Evolutionary conservation across 2,797 vertebrate species (phyloP).

Genomic region (Gambelia wislizenii): DNA sequence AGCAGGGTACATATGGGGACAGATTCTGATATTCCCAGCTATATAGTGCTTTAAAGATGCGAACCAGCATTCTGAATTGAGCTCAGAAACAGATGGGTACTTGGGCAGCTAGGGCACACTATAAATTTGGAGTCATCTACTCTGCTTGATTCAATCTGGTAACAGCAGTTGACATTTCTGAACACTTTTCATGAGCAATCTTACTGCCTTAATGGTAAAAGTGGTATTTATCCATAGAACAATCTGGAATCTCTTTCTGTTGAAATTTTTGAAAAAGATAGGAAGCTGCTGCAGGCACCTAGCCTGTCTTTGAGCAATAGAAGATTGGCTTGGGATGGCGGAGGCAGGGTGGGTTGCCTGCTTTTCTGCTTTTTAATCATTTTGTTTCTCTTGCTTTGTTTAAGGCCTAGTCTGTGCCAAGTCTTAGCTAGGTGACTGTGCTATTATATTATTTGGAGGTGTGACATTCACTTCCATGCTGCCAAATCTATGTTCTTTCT

Average conservation of each 20-base stretch:
- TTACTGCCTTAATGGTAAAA: not conserved
- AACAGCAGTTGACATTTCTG: not conserved
- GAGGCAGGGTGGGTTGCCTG: not conserved
- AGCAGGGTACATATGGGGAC: not conserved
- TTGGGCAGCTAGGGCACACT: too few species aligned
- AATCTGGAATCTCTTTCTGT: not conserved
- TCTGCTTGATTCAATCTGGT: not conserved
- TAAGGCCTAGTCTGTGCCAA: not conserved
- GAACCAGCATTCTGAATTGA: not conserved
- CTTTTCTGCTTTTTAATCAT: not conserved
- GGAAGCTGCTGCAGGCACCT: not conserved
- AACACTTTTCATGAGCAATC: too few species aligned
- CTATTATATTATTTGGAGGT: slow-evolving; percentile 28
- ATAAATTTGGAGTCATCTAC: too few species aligned
- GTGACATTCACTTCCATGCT: slow-evolving; percentile 51
- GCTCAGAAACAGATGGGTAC: too few species aligned
- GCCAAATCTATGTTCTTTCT: slow-evolving; percentile 43
- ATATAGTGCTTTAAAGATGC: not conserved
- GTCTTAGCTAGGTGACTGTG: slow-evolving; percentile 3
- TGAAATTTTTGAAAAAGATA: not conserved
- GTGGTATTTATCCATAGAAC: not conserved
- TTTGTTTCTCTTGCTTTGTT: not conserved
- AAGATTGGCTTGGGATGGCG: not conserved
- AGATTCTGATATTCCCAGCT: not conserved
- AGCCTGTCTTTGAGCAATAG: not conserved